Evolutionary conservation across 35 echinoderm and acorn worm species (phyloP).

Genomic region (Hemicentrotus pulcherrimus): DNA sequence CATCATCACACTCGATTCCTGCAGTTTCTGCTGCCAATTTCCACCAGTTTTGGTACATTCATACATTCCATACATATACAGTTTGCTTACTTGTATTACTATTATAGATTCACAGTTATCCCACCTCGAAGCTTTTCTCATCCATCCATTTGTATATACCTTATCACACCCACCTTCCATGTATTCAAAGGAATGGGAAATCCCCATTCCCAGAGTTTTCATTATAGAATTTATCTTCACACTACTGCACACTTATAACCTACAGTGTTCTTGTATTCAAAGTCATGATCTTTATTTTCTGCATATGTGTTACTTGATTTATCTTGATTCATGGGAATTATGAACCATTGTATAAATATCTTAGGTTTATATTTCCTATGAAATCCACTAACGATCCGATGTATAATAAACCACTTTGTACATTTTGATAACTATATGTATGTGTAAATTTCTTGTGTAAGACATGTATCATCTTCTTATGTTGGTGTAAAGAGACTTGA

Average conservation of each 20-base stretch:
- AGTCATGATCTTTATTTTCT: not conserved
- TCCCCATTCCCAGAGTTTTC: not conserved
- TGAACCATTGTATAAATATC: not conserved
- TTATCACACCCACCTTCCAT: not conserved
- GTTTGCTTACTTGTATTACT: not conserved
- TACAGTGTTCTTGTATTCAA: not conserved
- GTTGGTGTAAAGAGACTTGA: not conserved
- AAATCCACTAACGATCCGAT: not conserved
- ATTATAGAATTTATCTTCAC: not conserved
- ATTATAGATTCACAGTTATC: not conserved
- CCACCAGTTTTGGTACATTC: not conserved
- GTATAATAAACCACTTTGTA: conserved; percentile 6
- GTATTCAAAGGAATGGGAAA: not conserved
- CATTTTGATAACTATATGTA: not conserved
- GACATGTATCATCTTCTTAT: not conserved
- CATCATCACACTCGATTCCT: not conserved
- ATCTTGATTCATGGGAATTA: not conserved
- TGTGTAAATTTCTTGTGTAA: not conserved
- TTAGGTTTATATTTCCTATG: not conserved
- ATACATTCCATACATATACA: not conserved
- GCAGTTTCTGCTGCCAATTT: not conserved
- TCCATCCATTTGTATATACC: not conserved
- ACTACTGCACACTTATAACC: not conserved
- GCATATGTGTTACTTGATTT: not conserved
- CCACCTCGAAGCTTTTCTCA: not conserved